Evolutionary conservation across 1,140 invertebrate species (phyloP).

Genomic region (Drosophila bipectinata): DNA sequence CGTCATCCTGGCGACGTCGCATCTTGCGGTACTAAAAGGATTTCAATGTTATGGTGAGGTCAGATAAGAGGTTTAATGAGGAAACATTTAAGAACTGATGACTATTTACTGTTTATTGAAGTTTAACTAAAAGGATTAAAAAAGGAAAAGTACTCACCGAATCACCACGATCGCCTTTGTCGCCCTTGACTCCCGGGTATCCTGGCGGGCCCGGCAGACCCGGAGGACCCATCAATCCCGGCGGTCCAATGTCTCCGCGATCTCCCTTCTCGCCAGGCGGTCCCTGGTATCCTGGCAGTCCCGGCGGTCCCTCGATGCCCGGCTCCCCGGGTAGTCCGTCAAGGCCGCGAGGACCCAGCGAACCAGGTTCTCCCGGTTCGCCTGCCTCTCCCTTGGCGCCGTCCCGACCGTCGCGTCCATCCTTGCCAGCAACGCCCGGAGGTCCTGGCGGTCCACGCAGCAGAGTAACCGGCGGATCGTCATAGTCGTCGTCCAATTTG

Average conservation of each 20-base stretch:
- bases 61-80: background rate
- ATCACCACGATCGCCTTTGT: constrained; percentile 96
- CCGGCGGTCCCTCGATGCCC: constrained; percentile 84
- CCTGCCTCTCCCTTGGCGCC: constrained; percentile 87
- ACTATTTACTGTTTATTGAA: no score
- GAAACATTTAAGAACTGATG: background rate
- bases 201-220: constrained; percentile 90
- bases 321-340: constrained; percentile 83
- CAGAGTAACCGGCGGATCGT: constrained; percentile 80
- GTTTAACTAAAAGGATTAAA: background rate
- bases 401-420: constrained; percentile 86
- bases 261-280: constrained; percentile 95
- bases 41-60: background rate
- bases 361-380: constrained; percentile 95
- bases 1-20: constrained; percentile 90
- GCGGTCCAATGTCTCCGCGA: constrained; percentile 95
- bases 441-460: constrained; percentile 86
- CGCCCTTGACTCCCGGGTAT: constrained; percentile 94
- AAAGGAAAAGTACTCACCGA: constrained; percentile 88
- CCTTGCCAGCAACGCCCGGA: constrained; percentile 86
- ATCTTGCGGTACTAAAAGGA: constrained; percentile 95
- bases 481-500: constrained; percentile 81
- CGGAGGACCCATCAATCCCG: constrained; percentile 91
- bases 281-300: constrained; percentile 91
- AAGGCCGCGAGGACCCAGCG: constrained; percentile 87